Percentiles rank a stretch among this genome's conserved stretches.
Conservation (phyloP, 2,113 vertebrate genomes). For the Melanerpes formicivorus region DNA sequence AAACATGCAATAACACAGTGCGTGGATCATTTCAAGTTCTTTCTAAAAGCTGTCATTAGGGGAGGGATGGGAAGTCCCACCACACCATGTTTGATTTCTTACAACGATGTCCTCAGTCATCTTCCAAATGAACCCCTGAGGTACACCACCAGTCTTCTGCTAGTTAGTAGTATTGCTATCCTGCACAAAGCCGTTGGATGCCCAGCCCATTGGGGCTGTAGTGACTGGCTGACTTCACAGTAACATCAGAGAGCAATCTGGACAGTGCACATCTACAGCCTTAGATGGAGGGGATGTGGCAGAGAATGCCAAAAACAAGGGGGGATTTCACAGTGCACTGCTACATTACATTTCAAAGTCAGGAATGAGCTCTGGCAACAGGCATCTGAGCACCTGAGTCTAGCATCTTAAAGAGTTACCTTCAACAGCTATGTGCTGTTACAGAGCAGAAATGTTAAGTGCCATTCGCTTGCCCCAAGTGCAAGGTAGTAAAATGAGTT, state of each 20-base stretch:
- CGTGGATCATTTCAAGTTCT: not conserved
- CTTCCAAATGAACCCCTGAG: not conserved
- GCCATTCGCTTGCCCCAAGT: not conserved
- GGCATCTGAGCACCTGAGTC: not conserved
- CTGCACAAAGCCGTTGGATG: not conserved
- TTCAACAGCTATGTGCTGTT: not conserved
- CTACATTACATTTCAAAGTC: not conserved
- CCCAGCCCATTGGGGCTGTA: not conserved
- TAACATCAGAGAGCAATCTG: not conserved
- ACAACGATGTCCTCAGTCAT: not conserved
- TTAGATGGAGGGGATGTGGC: not conserved
- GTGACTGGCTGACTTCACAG: not conserved
- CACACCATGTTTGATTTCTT: not conserved
- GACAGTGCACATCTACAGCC: not conserved
- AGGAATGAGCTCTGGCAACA: not conserved
- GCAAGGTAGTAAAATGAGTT: not conserved
- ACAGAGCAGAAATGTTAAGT: not conserved
- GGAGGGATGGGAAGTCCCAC: not conserved
- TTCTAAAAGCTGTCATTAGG: not conserved
- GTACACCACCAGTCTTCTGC: not conserved
- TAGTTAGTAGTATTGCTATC: not conserved
- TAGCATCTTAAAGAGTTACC: not conserved
- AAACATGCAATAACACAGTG: not conserved
- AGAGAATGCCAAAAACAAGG: not conserved
- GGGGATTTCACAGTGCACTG: not conserved